Conservation (phyloP, 1,140 invertebrate genomes). For the Whitmania pigra region DNA sequence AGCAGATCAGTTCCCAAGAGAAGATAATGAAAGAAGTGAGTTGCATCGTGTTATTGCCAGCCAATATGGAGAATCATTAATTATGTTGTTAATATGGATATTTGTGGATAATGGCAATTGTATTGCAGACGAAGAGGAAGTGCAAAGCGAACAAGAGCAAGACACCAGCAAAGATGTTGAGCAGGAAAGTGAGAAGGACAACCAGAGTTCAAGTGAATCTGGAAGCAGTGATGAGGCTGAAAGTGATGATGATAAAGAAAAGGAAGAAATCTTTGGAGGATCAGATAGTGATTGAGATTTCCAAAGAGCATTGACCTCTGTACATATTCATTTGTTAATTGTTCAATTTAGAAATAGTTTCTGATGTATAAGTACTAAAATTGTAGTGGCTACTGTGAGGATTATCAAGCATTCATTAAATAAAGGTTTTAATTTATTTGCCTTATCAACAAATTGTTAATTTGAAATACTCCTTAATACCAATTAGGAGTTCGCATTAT, state of each 20-base stretch:
- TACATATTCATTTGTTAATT: neutral
- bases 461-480: neutral
- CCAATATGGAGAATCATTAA: neutral
- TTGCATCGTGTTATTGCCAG: neutral
- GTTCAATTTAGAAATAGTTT: neutral
- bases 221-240: slow-evolving; percentile 30
- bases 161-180: slow-evolving; percentile 27
- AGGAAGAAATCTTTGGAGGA: slow-evolving; percentile 43
- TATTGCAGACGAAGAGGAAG: slow-evolving; percentile 16
- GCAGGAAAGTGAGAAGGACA: slow-evolving; percentile 15
- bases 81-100: neutral
- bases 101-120: neutral
- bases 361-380: neutral
- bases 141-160: slow-evolving; percentile 21
- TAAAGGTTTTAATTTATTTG: neutral
- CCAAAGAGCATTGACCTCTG: neutral
- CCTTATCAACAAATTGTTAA: neutral
- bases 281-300: slow-evolving; percentile 23
- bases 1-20: slow-evolving; percentile 31
- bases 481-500: too few relatives aligned
- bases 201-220: slow-evolving; percentile 22
- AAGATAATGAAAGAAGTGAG: slow-evolving; percentile 28
- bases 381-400: neutral
- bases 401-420: neutral
- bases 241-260: slow-evolving; percentile 33